These are phyloP conservation scores for Spicauda simplicius DNA, from an alignment of 2,888 invertebrate species.

Conservation along the genomic window DNA sequence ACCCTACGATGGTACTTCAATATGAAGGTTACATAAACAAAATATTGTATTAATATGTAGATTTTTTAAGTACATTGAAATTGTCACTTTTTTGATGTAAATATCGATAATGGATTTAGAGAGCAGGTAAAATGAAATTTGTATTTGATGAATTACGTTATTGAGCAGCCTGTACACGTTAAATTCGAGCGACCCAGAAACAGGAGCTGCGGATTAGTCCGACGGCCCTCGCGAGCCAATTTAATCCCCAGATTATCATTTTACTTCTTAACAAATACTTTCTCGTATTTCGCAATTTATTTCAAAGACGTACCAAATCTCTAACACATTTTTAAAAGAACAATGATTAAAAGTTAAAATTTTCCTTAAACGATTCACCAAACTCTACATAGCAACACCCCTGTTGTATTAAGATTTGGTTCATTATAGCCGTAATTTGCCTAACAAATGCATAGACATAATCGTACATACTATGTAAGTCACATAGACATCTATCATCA, in stretches of 20 bases:
- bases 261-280: constrained; percentile 51
- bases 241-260: constrained; percentile 47
- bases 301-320: constrained; percentile 14
- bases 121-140: constrained; percentile 17
- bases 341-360: constrained; percentile 13
- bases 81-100: constrained; percentile 9
- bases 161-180: constrained; percentile 77
- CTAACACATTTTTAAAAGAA: constrained; percentile 31
- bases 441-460: too few species aligned
- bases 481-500: too few species aligned
- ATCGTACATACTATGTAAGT: too few species aligned
- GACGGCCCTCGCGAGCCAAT: constrained; percentile 70
- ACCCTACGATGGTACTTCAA: constrained; percentile 7
- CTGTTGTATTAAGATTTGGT: neutral
- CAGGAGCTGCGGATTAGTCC: constrained; percentile 75
- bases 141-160: constrained; percentile 17
- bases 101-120: constrained; percentile 8
- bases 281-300: constrained; percentile 39
- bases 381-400: neutral
- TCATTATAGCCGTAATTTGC: neutral
- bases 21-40: neutral
- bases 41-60: neutral
- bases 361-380: neutral
- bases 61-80: constrained; percentile 6
- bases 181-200: constrained; percentile 76